Evolutionary conservation across 2,797 vertebrate species (phyloP), one percentile per base, ranked within the genome.

Genomic region (Triplophysa bombifrons): DNA sequence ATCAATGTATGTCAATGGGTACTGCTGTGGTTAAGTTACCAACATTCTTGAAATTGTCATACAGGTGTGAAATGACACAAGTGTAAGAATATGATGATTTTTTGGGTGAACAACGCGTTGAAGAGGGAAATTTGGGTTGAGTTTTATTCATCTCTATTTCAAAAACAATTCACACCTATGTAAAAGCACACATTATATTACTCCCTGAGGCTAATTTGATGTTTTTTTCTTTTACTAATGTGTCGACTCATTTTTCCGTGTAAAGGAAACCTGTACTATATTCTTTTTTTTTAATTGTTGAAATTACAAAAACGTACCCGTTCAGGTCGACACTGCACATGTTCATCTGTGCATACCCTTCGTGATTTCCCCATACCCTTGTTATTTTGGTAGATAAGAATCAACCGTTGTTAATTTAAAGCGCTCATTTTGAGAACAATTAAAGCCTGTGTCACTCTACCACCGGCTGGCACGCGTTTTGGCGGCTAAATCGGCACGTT

Each of bases 311-410:
- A 60, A 13, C 12, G 25, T 11, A 44, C 19, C 11, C 16, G 56
- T 70, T 63, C 56, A 74, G 19, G 63, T 74, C 63, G 30, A 72
- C 64, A 46, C 14, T 16, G 46, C 8, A 10, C 48, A 14, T 72
- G 65, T 55, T 69, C n/a, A 60, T 72, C 44, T 83, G 55, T 70
- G 60, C 63, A 38, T 68, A 56, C 64, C 50, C 75, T 41, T 70
- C 56, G 13, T 66, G 67, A 78, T 76, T 72, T 76, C 78, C 72
- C 51, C 83, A 85, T 84, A 61, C 79, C 69, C 19, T 65, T 77
- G 82, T 88, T 88, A 61, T 82, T 83, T 79, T 82, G 78, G 82
- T 84, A 73, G 61, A 79, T 80, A 80, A 81, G 68, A 66, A 78
- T 81, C 46, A 19, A n/a, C 73, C 50, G n/a, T 64, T 56, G 69